These are phyloP conservation scores for Sanderia malayensis DNA, from an alignment of 30 jellyfish, hydroid and myxozoan genomes.

Conservation along the genomic window DNA sequence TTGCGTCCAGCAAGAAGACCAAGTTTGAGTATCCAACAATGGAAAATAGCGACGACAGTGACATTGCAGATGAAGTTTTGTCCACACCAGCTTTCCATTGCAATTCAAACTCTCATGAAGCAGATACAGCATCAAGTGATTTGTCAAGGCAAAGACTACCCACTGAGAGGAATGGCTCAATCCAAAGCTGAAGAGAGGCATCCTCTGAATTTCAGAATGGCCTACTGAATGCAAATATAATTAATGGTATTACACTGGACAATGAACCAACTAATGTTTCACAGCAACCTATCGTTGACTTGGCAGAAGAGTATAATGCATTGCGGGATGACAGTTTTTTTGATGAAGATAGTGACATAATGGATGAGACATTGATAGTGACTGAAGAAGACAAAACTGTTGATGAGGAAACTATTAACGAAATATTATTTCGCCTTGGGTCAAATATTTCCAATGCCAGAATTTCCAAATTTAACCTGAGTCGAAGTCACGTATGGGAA, in stretches of 20 bases:
- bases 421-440: neutral
- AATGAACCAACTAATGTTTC: conserved; percentile 1
- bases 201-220: neutral
- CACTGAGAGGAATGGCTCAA: neutral
- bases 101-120: neutral
- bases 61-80: conserved; percentile 14
- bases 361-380: conserved; percentile 13
- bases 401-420: neutral
- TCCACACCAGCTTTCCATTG: conserved; percentile 18
- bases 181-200: neutral
- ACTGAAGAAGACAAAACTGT: neutral
- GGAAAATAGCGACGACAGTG: conserved; percentile 5
- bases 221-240: neutral
- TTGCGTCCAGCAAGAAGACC: neutral
- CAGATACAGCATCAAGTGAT: conserved; percentile 3
- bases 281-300: conserved; percentile 19
- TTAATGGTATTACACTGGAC: neutral
- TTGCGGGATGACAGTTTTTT: conserved; percentile 3
- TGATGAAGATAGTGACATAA: conserved; percentile 1
- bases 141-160: neutral
- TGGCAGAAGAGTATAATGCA: conserved; percentile 28
- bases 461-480: too few species aligned
- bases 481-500: too few species aligned
- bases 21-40: conserved; percentile 1
- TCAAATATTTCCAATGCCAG: too few species aligned